Conservation (phyloP, 1,140 invertebrate genomes). For the Gryon sp. region DNA sequence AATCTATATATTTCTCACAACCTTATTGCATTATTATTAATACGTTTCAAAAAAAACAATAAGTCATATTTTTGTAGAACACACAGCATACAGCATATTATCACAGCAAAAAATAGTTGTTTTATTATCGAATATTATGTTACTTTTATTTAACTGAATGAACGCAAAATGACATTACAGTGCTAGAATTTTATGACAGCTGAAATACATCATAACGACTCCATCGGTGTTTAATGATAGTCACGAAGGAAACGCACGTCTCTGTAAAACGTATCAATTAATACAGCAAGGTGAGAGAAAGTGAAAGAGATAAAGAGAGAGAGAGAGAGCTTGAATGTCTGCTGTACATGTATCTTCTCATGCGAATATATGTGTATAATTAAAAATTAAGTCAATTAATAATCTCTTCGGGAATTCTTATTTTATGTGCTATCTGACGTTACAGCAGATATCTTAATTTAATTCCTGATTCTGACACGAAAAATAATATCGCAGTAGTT, state of each 20-base stretch:
- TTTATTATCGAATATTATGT: not conserved
- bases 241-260: constrained; percentile 36
- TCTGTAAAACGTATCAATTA: constrained; percentile 70
- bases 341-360: constrained; percentile 10
- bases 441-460: constrained; percentile 44
- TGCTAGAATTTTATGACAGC: constrained; percentile 8
- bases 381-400: constrained; percentile 59
- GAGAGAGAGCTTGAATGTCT: constrained; percentile 21
- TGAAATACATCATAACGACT: constrained; percentile 28
- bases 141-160: too few species aligned
- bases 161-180: too few species aligned
- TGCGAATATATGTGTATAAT: constrained; percentile 43
- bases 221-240: constrained; percentile 66
- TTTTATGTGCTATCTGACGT: constrained; percentile 41
- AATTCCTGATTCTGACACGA: constrained; percentile 25
- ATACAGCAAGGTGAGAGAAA: constrained; percentile 44
- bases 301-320: too few species aligned
- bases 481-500: constrained; percentile 47
- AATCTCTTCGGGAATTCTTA: constrained; percentile 22
- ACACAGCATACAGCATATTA: too few species aligned
- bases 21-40: too few species aligned
- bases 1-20: too few species aligned
- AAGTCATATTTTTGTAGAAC: too few species aligned
- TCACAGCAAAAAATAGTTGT: too few species aligned
- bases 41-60: too few species aligned